A percentile compares a stretch with the other conserved stretches of the same genome.
Conservation (phyloP, 2,113 vertebrate genomes). For the Panthera tigris region DNA sequence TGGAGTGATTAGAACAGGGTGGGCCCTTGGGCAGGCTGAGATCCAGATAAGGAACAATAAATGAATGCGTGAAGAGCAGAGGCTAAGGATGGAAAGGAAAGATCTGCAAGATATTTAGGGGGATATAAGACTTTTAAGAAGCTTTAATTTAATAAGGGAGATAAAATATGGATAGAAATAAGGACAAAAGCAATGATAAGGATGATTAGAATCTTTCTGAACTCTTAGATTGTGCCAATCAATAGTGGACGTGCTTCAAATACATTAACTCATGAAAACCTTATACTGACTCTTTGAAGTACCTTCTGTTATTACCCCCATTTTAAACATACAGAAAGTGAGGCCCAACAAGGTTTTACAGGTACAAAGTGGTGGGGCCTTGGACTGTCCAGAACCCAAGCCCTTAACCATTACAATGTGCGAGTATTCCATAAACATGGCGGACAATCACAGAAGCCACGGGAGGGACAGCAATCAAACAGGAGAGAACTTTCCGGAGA, state of each 20-base stretch:
- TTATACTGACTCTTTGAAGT: background rate
- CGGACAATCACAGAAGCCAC: fast-evolving
- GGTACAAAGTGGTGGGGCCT: background rate
- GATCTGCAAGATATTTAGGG: background rate
- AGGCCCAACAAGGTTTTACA: background rate
- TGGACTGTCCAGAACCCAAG: background rate
- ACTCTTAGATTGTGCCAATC: background rate
- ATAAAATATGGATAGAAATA: background rate
- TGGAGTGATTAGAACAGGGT: background rate
- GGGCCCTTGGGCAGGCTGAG: background rate
- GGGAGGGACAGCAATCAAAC: fast-evolving
- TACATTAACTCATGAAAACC: background rate
- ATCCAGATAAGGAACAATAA: fast-evolving
- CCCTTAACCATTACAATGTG: too few species aligned
- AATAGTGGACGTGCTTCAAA: background rate
- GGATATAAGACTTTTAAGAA: background rate
- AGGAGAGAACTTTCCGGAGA: background rate
- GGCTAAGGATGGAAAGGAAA: background rate
- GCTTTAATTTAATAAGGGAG: background rate
- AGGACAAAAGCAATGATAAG: background rate
- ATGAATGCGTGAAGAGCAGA: background rate
- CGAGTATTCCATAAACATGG: background rate
- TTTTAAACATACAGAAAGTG: background rate
- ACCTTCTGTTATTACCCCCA: background rate
- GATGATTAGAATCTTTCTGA: background rate